Evolutionary conservation across 2,888 invertebrate genomes (phyloP), one percentile per base, ranked within the genome.

Genomic region (Euzophera pinguis): DNA sequence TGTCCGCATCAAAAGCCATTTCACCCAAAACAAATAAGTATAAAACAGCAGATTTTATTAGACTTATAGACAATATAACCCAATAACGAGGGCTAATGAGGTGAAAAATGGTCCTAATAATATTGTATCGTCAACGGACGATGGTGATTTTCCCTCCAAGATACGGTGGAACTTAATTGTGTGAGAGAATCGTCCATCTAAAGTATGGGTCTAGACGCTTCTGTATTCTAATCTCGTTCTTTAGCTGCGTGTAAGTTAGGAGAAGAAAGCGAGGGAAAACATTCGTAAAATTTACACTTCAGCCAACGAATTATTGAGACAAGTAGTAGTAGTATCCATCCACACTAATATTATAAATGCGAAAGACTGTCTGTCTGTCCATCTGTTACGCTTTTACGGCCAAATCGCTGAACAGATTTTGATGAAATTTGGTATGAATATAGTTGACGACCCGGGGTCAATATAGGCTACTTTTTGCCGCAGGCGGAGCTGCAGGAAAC

Each of bases 121-220:
- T 63, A 62, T 58, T 56, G 57, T 65, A 64, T 62, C 50, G 60
- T 14, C 53, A 47, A 47, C 53, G 54, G 38, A 57, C 43, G 17
- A 39, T 17, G 9, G 43, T 50, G 39, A 57, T 57, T 60, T 53
- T 45, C 39, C 47, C 27, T 48, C 41, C 47, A 50, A 7, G 32
- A 32, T 32, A 52, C 45, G 54, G 52, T 47, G 34, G 38, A 52
- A 62, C 65, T 75, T 75, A 80, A 78, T 74, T 75, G 71, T 54
- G 59, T 58, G 62, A 65, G 67, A 65, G 61, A 67, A 68, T 67
- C 59, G 58, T 45, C 63, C 54, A 57, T 35, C 56, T 78, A 67
- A 85, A 71, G 67, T 78, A 83, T 80, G 76, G 69, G 83, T 83
- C 83, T 84, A 84, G 83, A 84, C 42, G 53, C 57, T 58, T 52